These are phyloP conservation scores for Palythoa heliodiscus DNA, from an alignment of 92 coral and sea anemone species.

Conservation along the genomic window DNA sequence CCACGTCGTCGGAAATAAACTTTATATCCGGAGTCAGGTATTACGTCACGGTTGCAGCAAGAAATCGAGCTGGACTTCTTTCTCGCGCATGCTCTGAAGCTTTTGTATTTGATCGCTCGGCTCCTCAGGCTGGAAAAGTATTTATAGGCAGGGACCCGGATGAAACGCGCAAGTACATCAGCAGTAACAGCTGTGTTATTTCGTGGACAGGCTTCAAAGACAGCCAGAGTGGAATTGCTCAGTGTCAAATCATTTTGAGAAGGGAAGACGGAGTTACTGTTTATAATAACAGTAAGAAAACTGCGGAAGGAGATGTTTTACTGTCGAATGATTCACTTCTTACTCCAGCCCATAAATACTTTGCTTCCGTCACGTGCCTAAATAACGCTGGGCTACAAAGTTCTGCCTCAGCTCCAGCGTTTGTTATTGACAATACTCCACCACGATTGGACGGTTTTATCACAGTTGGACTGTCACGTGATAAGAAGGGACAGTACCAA, in stretches of 20 bases:
- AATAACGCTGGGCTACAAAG: constrained; percentile 73
- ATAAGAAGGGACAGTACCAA: constrained; percentile 58
- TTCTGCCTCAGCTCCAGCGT: constrained; percentile 47
- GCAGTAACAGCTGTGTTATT: constrained; percentile 39
- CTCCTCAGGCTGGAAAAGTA: constrained; percentile 67
- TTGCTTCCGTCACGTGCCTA: constrained; percentile 51
- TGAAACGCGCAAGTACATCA: constrained; percentile 44
- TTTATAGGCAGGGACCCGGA: constrained; percentile 52
- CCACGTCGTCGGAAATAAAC: constrained; percentile 57
- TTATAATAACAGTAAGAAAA: constrained; percentile 1
- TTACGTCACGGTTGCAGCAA: constrained; percentile 79
- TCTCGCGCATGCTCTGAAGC: constrained; percentile 90
- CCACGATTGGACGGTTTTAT: constrained; percentile 60
- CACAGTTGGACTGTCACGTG: constrained; percentile 59
- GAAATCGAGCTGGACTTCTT: constrained; percentile 74
- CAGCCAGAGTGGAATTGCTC: constrained; percentile 69
- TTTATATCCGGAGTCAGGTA: constrained; percentile 69
- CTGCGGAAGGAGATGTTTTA: constrained; percentile 37
- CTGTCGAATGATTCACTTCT: constrained; percentile 25
- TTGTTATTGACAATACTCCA: constrained; percentile 71
- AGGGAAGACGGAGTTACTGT: constrained; percentile 22
- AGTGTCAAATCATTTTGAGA: constrained; percentile 57
- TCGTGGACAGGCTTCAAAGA: constrained; percentile 72
- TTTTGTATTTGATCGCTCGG: constrained; percentile 71
- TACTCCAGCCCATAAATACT: constrained; percentile 48